These are phyloP conservation scores for Aphelenchoides avenae DNA, from an alignment of 1,140 invertebrate genomes.

Conservation along the genomic window DNA sequence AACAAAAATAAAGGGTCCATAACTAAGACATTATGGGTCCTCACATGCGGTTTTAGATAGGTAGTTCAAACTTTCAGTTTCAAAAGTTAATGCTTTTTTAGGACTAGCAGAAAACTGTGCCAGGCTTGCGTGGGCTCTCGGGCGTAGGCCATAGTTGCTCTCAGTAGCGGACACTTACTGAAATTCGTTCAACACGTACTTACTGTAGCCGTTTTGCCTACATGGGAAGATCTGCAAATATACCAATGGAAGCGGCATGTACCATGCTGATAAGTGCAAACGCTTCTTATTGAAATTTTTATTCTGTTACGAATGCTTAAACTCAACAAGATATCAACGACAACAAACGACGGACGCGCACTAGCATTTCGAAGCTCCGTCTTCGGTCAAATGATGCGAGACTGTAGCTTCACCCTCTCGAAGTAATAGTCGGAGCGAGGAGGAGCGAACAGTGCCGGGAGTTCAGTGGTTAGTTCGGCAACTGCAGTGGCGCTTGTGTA, in stretches of 20 bases:
- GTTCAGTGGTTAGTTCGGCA: not conserved
- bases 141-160: no score
- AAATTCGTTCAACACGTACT: no score
- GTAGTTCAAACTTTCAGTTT: not conserved
- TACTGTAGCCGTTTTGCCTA: not conserved
- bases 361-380: no score
- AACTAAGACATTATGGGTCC: not conserved
- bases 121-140: no score
- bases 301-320: not conserved
- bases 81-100: not conserved
- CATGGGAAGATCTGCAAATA: not conserved
- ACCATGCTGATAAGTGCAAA: not conserved
- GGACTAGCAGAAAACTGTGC: no score
- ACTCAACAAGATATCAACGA: not conserved
- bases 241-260: not conserved
- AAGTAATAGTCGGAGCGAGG: constrained; percentile 5
- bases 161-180: no score
- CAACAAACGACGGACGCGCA: no score
- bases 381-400: not conserved
- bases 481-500: no score
- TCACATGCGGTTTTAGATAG: not conserved
- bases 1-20: not conserved
- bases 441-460: constrained; percentile 1
- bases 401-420: not conserved
- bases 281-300: not conserved